These are phyloP conservation scores for Lysandra bellargus DNA, from an alignment of 2,888 invertebrate species.

Conservation along the genomic window DNA sequence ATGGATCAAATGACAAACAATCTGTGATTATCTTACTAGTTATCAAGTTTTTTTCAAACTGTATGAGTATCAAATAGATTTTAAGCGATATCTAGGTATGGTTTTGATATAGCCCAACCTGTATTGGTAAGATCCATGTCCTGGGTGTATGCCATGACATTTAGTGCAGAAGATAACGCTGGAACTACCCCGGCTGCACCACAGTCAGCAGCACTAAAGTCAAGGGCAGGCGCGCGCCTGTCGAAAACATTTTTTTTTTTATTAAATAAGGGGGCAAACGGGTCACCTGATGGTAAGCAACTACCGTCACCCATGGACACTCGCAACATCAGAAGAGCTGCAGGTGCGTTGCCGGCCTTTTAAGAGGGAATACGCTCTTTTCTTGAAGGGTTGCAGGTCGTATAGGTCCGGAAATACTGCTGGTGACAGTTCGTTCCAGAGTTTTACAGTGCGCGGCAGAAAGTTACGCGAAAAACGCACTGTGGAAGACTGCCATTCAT, in stretches of 20 bases:
- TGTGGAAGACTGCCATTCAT: too few relatives aligned
- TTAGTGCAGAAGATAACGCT: slow-evolving; percentile 87
- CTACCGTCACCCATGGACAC: too few relatives aligned
- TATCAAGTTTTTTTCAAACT: background rate
- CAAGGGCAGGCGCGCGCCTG: slow-evolving; percentile 63
- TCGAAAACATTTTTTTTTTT: slow-evolving; percentile 13
- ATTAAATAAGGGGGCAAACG: too few relatives aligned
- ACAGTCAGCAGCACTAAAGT: slow-evolving; percentile 57
- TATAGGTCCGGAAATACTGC: too few relatives aligned
- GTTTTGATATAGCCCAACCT: slow-evolving; percentile 43
- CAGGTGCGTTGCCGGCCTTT: too few relatives aligned
- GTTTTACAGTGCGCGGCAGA: too few relatives aligned
- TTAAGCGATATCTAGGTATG: background rate
- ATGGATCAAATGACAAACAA: background rate
- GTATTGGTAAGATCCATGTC: slow-evolving; percentile 81
- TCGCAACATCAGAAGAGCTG: too few relatives aligned
- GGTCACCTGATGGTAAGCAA: too few relatives aligned
- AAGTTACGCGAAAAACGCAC: too few relatives aligned
- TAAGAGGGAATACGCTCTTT: too few relatives aligned
- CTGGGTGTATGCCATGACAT: slow-evolving; percentile 91
- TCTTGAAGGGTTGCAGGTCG: too few relatives aligned
- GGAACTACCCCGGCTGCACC: slow-evolving; percentile 64
- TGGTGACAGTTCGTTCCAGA: too few relatives aligned
- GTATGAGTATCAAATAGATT: background rate
- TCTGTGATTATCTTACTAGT: background rate